Evolutionary conservation across 2,888 invertebrate genomes (phyloP).

Genomic region (Apodemia duryi): DNA sequence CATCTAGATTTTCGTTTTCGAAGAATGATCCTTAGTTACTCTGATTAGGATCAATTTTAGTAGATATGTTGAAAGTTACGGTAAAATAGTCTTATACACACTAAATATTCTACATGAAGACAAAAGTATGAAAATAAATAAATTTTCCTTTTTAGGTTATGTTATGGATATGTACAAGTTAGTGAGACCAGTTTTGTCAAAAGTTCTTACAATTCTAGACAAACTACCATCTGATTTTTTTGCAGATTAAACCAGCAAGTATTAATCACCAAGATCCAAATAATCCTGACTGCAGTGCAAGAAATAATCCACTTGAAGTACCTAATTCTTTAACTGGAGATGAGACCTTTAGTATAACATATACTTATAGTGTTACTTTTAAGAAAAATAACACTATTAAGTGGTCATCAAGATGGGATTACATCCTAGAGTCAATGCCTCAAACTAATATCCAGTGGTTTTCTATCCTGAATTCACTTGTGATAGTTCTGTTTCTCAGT

Average conservation of each 20-base stretch:
- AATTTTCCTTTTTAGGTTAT: no score
- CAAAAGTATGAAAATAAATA: no score
- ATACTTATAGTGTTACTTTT: conserved; percentile 93
- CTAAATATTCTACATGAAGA: not conserved
- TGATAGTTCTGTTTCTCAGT: conserved; percentile 97
- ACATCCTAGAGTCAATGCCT: conserved; percentile 98
- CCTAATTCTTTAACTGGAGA: conserved; percentile 73
- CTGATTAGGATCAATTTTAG: no score
- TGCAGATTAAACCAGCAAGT: conserved; percentile 76
- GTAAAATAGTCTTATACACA: no score
- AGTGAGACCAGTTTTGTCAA: no score
- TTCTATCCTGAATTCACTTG: conserved; percentile 97
- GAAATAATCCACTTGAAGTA: conserved; percentile 84
- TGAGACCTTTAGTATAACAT: conserved; percentile 83
- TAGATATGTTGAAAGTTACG: no score
- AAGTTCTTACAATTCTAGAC: not conserved
- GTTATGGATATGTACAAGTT: no score
- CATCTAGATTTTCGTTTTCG: no score
- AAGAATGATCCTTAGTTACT: no score
- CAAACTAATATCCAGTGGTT: conserved; percentile 99
- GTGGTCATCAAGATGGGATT: conserved; percentile 99
- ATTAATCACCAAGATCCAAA: conserved; percentile 72
- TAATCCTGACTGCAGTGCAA: conserved; percentile 68
- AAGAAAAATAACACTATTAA: conserved; percentile 89
- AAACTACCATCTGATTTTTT: not conserved